These are phyloP conservation scores for Trachelus tabidus DNA, from an alignment of 2,888 invertebrate genomes.

Conservation along the genomic window DNA sequence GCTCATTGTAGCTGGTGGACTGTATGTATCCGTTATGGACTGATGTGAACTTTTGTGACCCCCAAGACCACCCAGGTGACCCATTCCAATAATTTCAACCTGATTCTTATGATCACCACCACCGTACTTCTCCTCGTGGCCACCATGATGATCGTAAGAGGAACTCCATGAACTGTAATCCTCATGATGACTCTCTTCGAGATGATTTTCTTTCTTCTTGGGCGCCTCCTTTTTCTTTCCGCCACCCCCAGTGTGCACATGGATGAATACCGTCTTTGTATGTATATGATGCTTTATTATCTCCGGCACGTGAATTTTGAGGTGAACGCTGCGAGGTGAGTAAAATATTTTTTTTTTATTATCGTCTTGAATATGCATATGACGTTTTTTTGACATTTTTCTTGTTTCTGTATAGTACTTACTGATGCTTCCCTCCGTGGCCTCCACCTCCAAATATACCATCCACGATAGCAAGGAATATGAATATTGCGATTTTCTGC, in stretches of 20 bases:
- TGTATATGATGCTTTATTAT: conserved; percentile 72
- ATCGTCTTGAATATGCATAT: neutral
- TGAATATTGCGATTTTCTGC: conserved; percentile 33
- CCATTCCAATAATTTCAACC: conserved; percentile 15
- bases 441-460: conserved; percentile 30
- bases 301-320: conserved; percentile 72
- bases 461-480: conserved; percentile 35
- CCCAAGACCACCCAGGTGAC: conserved; percentile 11
- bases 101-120: conserved; percentile 55
- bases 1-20: conserved; percentile 17
- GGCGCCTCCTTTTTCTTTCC: conserved; percentile 36
- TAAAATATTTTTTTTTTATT: neutral
- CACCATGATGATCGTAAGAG: conserved; percentile 59
- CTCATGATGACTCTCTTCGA: conserved; percentile 66
- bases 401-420: conserved; percentile 28
- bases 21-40: neutral
- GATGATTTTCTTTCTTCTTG: conserved; percentile 56
- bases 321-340: conserved; percentile 68
- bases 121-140: conserved; percentile 43
- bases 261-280: conserved; percentile 72
- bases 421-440: conserved; percentile 45
- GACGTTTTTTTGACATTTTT: neutral
- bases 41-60: neutral
- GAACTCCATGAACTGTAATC: conserved; percentile 57
- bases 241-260: conserved; percentile 60